Evolutionary conservation across 2,888 invertebrate species (phyloP).

Genomic region (Pristionchus maxplancki): DNA sequence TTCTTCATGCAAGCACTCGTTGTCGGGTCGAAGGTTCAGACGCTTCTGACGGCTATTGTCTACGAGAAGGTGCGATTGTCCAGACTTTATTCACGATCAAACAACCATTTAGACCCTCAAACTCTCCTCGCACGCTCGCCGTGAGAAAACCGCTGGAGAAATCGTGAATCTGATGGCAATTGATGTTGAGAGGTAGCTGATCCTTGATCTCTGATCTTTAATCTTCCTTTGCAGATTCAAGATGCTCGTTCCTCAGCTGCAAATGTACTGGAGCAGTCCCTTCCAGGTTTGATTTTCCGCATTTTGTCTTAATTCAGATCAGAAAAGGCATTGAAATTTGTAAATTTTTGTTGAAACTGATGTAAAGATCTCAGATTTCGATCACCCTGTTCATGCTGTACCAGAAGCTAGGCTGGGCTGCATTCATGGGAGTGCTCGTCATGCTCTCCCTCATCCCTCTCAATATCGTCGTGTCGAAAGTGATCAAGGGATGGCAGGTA

Average conservation of each 20-base stretch:
- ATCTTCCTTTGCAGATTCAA: slow-evolving; percentile 69
- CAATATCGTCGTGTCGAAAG: slow-evolving; percentile 72
- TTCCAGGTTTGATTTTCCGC: slow-evolving; percentile 60
- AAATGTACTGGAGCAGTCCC: slow-evolving; percentile 77
- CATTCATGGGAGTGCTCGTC: slow-evolving; percentile 91
- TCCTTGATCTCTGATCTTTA: not conserved
- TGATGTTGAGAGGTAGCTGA: slow-evolving; percentile 77
- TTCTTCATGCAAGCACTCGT: slow-evolving; percentile 69
- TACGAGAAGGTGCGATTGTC: slow-evolving; percentile 77
- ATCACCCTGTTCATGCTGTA: slow-evolving; percentile 78
- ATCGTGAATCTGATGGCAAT: slow-evolving; percentile 82
- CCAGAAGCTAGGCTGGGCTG: slow-evolving; percentile 84
- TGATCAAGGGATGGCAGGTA: slow-evolving; percentile 70
- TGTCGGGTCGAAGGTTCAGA: slow-evolving; percentile 71
- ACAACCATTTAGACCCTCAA: slow-evolving; percentile 32
- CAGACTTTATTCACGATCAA: not conserved
- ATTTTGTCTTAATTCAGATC: not conserved
- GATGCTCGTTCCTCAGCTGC: slow-evolving; percentile 77
- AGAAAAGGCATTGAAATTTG: no score
- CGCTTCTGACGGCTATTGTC: slow-evolving; percentile 72
- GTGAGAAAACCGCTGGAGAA: slow-evolving; percentile 77
- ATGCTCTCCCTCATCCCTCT: slow-evolving; percentile 84
- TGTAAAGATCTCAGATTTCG: no score
- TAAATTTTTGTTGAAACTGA: no score
- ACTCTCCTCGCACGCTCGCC: slow-evolving; percentile 5